Evolutionary conservation across 2,797 vertebrate genomes (phyloP).

Genomic region (Mormyrops boulengeri): DNA sequence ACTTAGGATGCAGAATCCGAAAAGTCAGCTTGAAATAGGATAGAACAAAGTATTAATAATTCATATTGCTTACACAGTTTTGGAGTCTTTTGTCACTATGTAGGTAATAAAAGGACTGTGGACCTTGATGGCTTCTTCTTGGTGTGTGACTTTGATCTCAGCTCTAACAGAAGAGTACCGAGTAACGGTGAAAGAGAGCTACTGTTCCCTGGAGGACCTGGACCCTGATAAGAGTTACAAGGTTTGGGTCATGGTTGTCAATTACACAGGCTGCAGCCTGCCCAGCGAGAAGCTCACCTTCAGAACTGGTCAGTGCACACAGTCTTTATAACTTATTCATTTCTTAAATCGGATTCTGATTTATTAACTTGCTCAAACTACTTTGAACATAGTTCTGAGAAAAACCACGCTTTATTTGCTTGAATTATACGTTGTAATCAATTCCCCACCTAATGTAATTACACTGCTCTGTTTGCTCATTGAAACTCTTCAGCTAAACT

Average conservation of each 20-base stretch:
- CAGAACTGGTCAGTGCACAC: constrained; percentile 77
- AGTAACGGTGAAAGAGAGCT: constrained; percentile 91
- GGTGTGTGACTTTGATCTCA: constrained; percentile 43
- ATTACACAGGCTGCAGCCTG: constrained; percentile 87
- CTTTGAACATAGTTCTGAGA: background rate
- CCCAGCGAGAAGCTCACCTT: constrained; percentile 82
- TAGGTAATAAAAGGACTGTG: background rate
- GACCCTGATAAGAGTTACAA: constrained; percentile 83
- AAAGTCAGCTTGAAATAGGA: background rate
- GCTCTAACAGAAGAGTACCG: constrained; percentile 89
- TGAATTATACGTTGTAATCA: background rate
- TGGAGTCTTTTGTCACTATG: background rate
- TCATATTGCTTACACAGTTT: background rate
- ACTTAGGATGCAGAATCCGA: background rate
- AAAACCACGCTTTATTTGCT: background rate
- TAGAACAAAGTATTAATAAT: background rate
- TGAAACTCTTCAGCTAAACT: background rate
- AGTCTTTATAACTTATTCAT: background rate
- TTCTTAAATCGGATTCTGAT: background rate
- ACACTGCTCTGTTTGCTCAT: background rate
- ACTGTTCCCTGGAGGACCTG: constrained; percentile 87
- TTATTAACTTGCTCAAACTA: background rate
- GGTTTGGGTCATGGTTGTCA: constrained; percentile 97
- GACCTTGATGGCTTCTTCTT: background rate
- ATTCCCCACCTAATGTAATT: background rate